These are phyloP conservation scores for Acanthurus leucopareius DNA, from an alignment of 2,797 vertebrate genomes.

Conservation along the genomic window DNA sequence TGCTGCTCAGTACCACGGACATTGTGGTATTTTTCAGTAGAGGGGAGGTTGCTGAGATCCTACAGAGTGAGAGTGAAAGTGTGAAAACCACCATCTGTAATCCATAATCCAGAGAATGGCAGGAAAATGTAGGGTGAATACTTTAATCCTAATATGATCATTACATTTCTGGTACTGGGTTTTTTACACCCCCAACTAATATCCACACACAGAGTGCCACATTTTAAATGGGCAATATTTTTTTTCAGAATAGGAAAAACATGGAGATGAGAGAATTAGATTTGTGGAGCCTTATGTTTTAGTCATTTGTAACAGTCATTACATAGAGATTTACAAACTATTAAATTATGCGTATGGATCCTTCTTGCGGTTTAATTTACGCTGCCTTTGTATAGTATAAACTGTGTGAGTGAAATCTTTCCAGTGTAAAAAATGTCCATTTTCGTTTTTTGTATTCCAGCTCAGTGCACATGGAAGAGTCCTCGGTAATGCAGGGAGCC, in stretches of 20 bases:
- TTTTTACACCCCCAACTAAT: neutral
- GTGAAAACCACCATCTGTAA: constrained; percentile 57
- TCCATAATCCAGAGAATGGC: constrained; percentile 70
- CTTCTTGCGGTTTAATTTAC: constrained; percentile 4
- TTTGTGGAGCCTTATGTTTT: constrained; percentile 10
- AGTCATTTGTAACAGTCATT: constrained; percentile 5
- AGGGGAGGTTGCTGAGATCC: constrained; percentile 54
- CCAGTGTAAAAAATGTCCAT: constrained; percentile 42
- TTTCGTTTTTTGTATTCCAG: constrained; percentile 82
- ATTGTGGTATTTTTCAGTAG: constrained; percentile 24
- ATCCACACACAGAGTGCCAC: neutral
- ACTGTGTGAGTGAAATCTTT: neutral
- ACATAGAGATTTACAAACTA: neutral
- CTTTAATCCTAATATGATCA: constrained; percentile 67
- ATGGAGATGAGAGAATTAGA: constrained; percentile 18
- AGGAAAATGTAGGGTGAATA: constrained; percentile 59
- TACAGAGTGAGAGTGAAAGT: constrained; percentile 63
- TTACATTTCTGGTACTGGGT: constrained; percentile 29
- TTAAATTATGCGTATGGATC: neutral
- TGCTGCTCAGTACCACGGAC: constrained; percentile 26
- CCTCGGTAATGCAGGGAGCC: constrained; percentile 91
- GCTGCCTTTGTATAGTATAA: neutral
- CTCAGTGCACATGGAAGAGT: constrained; percentile 96
- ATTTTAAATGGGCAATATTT: constrained; percentile 34
- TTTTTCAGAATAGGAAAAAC: constrained; percentile 34